Evolutionary conservation across 1,140 invertebrate species (phyloP).

Genomic region (Patella vulgata): DNA sequence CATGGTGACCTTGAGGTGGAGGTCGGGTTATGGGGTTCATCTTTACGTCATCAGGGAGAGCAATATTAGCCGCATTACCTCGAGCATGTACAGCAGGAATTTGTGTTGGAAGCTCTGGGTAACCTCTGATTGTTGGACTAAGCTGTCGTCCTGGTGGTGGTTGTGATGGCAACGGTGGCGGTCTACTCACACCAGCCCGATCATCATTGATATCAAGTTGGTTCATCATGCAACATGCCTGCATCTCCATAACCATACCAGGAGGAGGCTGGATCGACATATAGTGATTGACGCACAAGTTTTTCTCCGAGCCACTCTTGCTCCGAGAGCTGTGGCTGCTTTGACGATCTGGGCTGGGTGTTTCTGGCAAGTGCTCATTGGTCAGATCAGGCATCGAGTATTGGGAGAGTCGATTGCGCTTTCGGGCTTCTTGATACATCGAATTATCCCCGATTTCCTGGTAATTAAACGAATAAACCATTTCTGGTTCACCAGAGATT

Average conservation of each 20-base stretch:
- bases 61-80: constrained; percentile 30
- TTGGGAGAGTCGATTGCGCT: constrained; percentile 55
- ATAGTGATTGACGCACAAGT: constrained; percentile 45
- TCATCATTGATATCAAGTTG: constrained; percentile 11
- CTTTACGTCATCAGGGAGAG: constrained; percentile 51
- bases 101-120: constrained; percentile 41
- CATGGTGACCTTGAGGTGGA: constrained; percentile 9
- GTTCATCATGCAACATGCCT: constrained; percentile 13
- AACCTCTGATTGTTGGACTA: constrained; percentile 32
- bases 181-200: constrained; percentile 6
- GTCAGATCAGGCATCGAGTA: constrained; percentile 61
- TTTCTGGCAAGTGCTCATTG: constrained; percentile 4
- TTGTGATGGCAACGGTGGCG: neutral
- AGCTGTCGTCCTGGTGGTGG: constrained; percentile 8
- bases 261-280: constrained; percentile 22
- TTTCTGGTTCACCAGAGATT: constrained; percentile 25
- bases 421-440: constrained; percentile 47
- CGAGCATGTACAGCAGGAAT: constrained; percentile 7
- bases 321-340: constrained; percentile 31
- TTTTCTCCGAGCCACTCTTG: constrained; percentile 53
- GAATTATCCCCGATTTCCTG: constrained; percentile 46
- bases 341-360: constrained; percentile 18
- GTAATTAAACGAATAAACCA: constrained; percentile 48
- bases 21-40: constrained; percentile 61
- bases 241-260: no score